phyloP scores from a whole-genome alignment of 1,140 invertebrate species.

The Pentalonia nigronervosa region DNA sequence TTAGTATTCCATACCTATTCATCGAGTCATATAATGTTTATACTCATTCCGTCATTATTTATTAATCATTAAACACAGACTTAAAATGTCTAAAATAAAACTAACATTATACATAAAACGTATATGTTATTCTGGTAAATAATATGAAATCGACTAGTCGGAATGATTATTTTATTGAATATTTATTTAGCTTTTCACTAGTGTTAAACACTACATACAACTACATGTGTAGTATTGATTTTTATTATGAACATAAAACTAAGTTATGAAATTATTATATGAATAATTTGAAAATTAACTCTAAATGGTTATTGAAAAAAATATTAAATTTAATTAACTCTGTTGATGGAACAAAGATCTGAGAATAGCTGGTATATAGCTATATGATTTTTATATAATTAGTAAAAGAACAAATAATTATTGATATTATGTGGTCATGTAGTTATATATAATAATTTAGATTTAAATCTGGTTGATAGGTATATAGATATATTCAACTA shows the following conservation, averaged over 20 bases:
- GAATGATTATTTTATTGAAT: neutral
- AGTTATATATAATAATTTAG: neutral
- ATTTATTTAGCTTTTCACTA: neutral
- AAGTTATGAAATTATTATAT: neutral
- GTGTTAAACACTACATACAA: too few relatives aligned
- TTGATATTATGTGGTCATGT: neutral
- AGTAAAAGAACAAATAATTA: neutral
- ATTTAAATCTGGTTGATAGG: neutral
- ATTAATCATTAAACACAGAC: neutral
- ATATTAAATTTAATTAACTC: neutral
- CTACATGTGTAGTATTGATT: too few relatives aligned
- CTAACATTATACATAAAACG: neutral
- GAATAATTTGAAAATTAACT: neutral
- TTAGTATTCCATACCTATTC: neutral
- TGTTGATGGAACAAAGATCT: neutral
- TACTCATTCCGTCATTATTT: neutral
- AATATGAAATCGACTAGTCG: neutral
- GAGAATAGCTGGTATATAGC: neutral
- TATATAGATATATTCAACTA: neutral
- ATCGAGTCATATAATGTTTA: neutral
- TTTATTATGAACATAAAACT: neutral
- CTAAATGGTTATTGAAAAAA: neutral
- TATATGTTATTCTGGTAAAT: neutral
- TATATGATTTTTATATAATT: neutral
- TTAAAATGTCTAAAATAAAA: neutral